These are phyloP conservation scores for Tetramorium parvispinum DNA, from an alignment of 1,140 invertebrate species.

Conservation along the genomic window DNA sequence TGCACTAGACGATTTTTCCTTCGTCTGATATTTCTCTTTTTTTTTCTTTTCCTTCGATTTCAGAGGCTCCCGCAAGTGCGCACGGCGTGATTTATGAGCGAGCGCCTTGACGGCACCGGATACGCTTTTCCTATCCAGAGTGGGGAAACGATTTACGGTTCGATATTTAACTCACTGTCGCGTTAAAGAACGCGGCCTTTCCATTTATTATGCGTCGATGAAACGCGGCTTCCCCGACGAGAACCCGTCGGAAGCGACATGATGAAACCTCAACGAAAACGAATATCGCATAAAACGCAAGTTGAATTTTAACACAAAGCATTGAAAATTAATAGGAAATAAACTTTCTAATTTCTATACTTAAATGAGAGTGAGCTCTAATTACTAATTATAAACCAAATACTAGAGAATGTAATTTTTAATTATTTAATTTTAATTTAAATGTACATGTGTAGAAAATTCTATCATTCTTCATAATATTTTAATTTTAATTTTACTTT, in stretches of 20 bases:
- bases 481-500: neutral
- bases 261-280: neutral
- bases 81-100: constrained; percentile 36
- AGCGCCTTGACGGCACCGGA: constrained; percentile 28
- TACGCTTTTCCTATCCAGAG: constrained; percentile 47
- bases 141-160: constrained; percentile 52
- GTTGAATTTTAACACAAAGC: constrained; percentile 22
- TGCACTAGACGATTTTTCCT: constrained; percentile 33
- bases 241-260: neutral
- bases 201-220: constrained; percentile 57
- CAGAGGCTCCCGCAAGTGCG: constrained; percentile 21
- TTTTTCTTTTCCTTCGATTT: neutral
- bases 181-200: constrained; percentile 40
- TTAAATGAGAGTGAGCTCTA: neutral
- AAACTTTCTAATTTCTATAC: neutral
- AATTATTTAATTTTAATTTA: neutral
- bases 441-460: neutral
- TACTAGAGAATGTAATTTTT: neutral
- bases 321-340: neutral
- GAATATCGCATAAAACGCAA: neutral
- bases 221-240: constrained; percentile 18
- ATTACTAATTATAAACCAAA: neutral
- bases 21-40: constrained; percentile 14
- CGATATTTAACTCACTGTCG: constrained; percentile 44
- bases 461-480: neutral